phyloP scores from a whole-genome alignment of 92 coral and sea anemone species.

The Blastomussa wellsi region DNA sequence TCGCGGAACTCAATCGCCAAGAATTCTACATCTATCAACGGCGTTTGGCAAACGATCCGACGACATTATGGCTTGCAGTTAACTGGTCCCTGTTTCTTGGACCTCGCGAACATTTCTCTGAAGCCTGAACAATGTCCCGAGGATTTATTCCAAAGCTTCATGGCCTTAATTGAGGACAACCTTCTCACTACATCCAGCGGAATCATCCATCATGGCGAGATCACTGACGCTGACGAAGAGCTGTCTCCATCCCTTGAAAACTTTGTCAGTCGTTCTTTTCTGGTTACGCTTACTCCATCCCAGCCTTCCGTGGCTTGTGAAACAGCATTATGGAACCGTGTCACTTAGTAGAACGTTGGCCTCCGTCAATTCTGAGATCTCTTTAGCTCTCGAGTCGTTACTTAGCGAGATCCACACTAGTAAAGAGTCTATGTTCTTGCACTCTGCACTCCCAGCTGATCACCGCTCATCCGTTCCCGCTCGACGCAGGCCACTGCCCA shows the following conservation, averaged over 20 bases:
- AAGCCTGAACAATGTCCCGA: neutral
- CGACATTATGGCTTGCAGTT: neutral
- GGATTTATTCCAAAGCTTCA: slow-evolving; percentile 41
- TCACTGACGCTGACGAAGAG: slow-evolving; percentile 53
- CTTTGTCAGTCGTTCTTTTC: neutral
- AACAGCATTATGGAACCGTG: too few species aligned
- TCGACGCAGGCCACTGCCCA: slow-evolving; percentile 13
- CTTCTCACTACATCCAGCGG: slow-evolving; percentile 52
- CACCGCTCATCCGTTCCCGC: neutral
- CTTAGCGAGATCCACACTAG: slow-evolving; percentile 55
- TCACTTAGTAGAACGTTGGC: slow-evolving; percentile 63
- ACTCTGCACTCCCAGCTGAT: slow-evolving; percentile 4
- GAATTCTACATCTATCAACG: neutral
- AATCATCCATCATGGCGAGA: slow-evolving; percentile 65
- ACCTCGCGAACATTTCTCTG: neutral
- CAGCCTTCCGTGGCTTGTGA: too few species aligned
- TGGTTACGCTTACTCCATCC: neutral
- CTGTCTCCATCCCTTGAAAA: slow-evolving; percentile 56
- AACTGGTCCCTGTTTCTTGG: neutral
- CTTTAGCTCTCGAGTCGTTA: slow-evolving; percentile 59
- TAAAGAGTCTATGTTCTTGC: slow-evolving; percentile 54
- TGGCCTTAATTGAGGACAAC: slow-evolving; percentile 73
- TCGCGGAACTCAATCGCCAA: neutral
- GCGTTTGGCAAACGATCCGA: neutral
- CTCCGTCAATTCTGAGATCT: slow-evolving; percentile 58